Evolutionary conservation across 2,113 vertebrate genomes (phyloP).

Genomic region (Thomomys bottae): DNA sequence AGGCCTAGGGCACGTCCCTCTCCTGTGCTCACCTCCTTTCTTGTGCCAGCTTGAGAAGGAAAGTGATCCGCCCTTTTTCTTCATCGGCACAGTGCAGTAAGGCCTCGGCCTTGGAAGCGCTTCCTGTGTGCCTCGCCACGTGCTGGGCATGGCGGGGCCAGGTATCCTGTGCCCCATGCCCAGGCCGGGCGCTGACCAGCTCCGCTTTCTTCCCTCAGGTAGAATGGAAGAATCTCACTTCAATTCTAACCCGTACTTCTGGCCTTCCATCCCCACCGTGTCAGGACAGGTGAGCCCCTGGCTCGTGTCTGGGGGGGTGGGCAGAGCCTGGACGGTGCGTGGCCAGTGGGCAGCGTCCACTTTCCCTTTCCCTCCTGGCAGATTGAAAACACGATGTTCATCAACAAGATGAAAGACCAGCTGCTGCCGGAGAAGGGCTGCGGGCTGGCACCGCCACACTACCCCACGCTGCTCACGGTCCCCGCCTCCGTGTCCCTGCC

Average conservation of each 20-base stretch:
- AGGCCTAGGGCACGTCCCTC: too few relatives aligned
- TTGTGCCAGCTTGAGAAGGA: too few relatives aligned
- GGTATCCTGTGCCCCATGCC: too few relatives aligned
- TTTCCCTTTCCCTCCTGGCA: slow-evolving; percentile 69
- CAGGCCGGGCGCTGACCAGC: slow-evolving; percentile 53
- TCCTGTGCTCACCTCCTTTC: too few relatives aligned
- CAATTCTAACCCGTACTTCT: slow-evolving; percentile 98
- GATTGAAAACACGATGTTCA: slow-evolving; percentile 98
- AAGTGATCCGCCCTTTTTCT: too few relatives aligned
- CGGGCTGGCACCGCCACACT: slow-evolving; percentile 92
- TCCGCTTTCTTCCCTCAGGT: slow-evolving; percentile 87
- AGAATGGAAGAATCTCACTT: slow-evolving; percentile 99
- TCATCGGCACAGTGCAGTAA: too few relatives aligned
- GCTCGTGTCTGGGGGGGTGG: neutral
- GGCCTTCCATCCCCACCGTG: slow-evolving; percentile 95
- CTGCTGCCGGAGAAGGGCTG: slow-evolving; percentile 94
- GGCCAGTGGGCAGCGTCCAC: too few relatives aligned
- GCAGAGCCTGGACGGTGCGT: too few relatives aligned
- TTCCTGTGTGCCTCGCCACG: too few relatives aligned
- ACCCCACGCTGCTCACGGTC: slow-evolving; percentile 95
- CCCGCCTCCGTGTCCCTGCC: slow-evolving; percentile 92
- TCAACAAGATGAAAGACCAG: slow-evolving; percentile 99
- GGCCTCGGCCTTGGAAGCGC: too few relatives aligned
- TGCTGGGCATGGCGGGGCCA: too few relatives aligned
- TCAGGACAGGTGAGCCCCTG: slow-evolving; percentile 92